Evolutionary conservation across 2,113 vertebrate genomes (phyloP), one percentile per base, ranked within the genome.

Genomic region (Hoplias malabaricus): DNA sequence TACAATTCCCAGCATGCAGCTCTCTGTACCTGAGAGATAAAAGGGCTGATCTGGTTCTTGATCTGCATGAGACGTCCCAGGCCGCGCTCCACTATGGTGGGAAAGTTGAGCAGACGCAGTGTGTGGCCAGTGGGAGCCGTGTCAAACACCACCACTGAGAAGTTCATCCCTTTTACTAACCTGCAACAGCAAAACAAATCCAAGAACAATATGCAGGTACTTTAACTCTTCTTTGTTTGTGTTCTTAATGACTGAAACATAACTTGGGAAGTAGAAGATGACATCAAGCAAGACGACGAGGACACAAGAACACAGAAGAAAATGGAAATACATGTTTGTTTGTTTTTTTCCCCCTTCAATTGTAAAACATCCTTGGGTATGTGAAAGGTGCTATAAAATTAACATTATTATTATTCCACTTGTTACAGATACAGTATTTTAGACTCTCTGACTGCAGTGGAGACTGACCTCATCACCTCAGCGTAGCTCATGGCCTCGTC

Each of bases 11-110:
- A 62, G 13, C 36, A 69, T 59, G 59, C 46, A 65, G 25, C n/a
- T 16, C 19, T 31, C 19, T 63, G 76, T 71, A 95, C 96, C 94
- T 98, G 96, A 1, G 96, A 98, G 84, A 98, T 98, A 90, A 98
- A 98, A 12, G 96, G 96, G 85, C 96, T 98, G 90, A 98, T 98
- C 89, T 98, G 96, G 88, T 97, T 98, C 90, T 98, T 98, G 86
- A 98, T 98, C 90, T 96, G 95, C 97, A 98, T 98, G 69, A 98
- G 94, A 27, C 97, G 93, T 4, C 97, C 96, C 56, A 98, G 89
- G 0, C 97, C 97, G 1, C 97, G 86, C 89, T 98, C 97, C 76
- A 98, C 97, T 0, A 98, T 98, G 78, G 96, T 97, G 72, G 97
- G 97, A 82, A 98, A 98, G 90, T 98, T 98, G 77, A 98, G 95